Evolutionary conservation across 2,797 vertebrate species (phyloP), one percentile per base, ranked within the genome.

Genomic region (Myotis pilosus): DNA sequence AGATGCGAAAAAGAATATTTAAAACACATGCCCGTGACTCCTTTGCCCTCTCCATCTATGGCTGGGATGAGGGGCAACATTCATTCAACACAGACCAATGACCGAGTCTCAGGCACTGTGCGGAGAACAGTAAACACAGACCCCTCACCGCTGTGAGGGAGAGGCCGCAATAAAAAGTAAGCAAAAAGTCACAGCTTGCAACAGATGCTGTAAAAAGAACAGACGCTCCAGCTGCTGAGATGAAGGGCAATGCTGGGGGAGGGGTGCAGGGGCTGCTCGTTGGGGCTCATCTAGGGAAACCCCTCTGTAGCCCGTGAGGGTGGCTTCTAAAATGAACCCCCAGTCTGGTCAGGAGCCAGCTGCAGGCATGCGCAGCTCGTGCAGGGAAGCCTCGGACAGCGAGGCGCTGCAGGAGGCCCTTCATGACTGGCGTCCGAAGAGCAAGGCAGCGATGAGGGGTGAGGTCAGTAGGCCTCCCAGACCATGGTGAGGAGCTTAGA

Each of bases 1-100:
- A 76, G 66, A 78, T 28, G 74, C 64, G 81, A 30, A 60, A 79
- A 91, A 87, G 62, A 55, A 69, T 55, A 86, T 93, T 86, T 28
- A 13, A 44, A 75, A 74, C 12, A 25, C 20, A 10, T 5, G 19
- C 10, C 64, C 17, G 3, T 0, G 12, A 51, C 49, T 80, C 53
- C n/a, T 25, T 81, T 78, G 17, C 51, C 64, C n/a, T 80, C 22
- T 87, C 49, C 15, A n/a, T 9, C 13, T 30, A 5, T 38, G 33
- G 74, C 49, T 28, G 62, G 38, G 41, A 76, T 28, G 74, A 68
- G 36, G 28, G 17, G 22, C 25, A 44, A 6, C 7, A 79, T 33
- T 92, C 76, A 72, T 49, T 84, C 44, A 28, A 8, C 5, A 80
- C 36, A 5, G 76, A 80, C 49, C 79, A 17, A 44, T 55, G 64